Base-by-base conservation (phyloP, 2,113 vertebrate genomes). In the Motacilla tschutschensis region DNA sequence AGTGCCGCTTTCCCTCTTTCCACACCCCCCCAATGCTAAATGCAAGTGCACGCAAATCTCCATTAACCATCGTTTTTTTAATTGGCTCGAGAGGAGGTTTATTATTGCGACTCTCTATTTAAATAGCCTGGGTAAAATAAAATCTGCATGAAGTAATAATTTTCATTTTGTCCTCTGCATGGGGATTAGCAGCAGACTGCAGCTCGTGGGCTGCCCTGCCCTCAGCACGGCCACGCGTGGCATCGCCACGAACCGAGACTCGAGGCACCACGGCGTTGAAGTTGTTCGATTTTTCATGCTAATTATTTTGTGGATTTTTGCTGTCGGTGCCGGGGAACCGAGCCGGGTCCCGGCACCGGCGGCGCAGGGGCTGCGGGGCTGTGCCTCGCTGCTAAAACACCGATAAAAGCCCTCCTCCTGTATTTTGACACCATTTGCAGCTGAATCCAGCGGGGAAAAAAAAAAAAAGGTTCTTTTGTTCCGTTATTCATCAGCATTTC, bases 61-160 rank as follows among this genome's bases (percentile, higher is more conserved):
- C 81, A 70, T 73, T 84, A 93, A 72, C 78, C 88, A 29, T 57
- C 44, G 14, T 20, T 66, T 58, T 70, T 92, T 83, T 91, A 88
- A 92, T 86, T 91, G 67, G 88, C 60, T 91, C 67, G 44, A 64
- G 57, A 75, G 60, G 44, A 79, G 86, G 86, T 81, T 92, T 79
- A 79, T 79, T 94, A 79, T 88, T 71, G 67, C 24, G 70, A 38
- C 44, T 82, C n/a, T 66, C 67, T 46, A 33, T 88, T 91, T 84
- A 88, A 88, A 91, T n/a, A 72, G 81, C 75, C 76, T 0, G 55
- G 83, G 33, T 25, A 59, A 91, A 90, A 79, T 73, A 76, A 90
- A 88, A 82, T 41, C 87, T 50, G 55, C 70, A 46, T 0, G 17
- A 41, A 91, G 43, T 3, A 41, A 25, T 54, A 26, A 65, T 82